Percentiles rank a stretch among this genome's conserved stretches.
These are phyloP conservation scores for Indri indri DNA, from an alignment of 2,113 vertebrate genomes.

Conservation along the genomic window DNA sequence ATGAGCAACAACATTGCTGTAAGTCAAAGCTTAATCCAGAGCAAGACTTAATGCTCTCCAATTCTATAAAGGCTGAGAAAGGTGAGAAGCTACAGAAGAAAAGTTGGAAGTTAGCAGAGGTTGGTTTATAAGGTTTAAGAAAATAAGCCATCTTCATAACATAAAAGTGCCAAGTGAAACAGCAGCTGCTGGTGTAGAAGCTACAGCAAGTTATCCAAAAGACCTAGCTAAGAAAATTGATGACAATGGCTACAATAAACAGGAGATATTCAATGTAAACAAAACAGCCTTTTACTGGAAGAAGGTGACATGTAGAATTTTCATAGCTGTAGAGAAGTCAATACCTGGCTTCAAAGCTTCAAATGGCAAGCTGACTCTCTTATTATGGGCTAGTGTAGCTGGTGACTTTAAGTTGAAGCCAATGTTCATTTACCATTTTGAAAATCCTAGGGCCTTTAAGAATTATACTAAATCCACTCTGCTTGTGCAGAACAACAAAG, in stretches of 20 bases:
- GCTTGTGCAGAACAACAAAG: background rate
- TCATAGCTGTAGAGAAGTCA: background rate
- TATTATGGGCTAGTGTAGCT: background rate
- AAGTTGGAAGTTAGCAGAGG: background rate
- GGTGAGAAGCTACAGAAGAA: background rate
- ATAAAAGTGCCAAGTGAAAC: background rate
- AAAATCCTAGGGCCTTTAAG: background rate
- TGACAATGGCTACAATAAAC: background rate
- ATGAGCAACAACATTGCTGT: background rate
- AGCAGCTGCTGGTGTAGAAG: background rate
- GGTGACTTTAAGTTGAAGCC: background rate
- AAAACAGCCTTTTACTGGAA: background rate
- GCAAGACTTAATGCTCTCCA: background rate
- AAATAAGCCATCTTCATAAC: background rate
- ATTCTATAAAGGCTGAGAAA: background rate
- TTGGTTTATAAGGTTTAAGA: background rate
- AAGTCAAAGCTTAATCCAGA: too few species aligned
- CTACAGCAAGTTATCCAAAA: background rate
- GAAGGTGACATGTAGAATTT: background rate
- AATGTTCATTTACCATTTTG: background rate
- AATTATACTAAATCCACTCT: background rate
- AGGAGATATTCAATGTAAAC: background rate
- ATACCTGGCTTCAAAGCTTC: background rate
- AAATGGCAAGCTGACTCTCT: background rate
- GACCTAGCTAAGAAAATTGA: background rate